A percentile compares a stretch with the other conserved stretches of the same genome.
Conservation (phyloP, 2,888 invertebrate genomes). For the Heliconius aoede region DNA sequence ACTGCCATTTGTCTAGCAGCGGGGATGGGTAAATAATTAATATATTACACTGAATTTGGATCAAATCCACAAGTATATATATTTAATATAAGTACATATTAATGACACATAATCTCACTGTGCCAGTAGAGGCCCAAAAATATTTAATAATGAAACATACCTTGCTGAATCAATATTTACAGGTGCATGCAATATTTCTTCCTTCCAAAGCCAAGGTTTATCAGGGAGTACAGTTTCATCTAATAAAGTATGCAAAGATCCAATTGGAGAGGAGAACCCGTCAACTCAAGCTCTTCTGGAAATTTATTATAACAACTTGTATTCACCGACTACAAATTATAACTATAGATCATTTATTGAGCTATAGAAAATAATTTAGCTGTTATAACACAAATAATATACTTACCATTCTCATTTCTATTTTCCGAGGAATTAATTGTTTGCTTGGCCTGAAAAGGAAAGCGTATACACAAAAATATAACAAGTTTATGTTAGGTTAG, state of each 20-base stretch:
- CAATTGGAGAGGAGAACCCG: slow-evolving; percentile 81
- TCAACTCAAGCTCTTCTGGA: slow-evolving; percentile 77
- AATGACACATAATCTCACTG: too few species aligned
- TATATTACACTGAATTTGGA: too few species aligned
- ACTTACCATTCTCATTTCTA: slow-evolving; percentile 59
- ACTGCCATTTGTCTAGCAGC: too few species aligned
- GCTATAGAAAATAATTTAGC: neutral
- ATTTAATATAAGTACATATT: too few species aligned
- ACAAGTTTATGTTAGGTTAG: too few species aligned
- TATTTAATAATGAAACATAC: slow-evolving; percentile 53
- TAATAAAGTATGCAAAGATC: slow-evolving; percentile 75
- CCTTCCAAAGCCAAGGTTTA: slow-evolving; percentile 76
- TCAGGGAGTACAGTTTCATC: slow-evolving; percentile 77
- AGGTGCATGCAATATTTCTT: slow-evolving; percentile 72
- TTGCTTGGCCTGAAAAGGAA: slow-evolving; percentile 59
- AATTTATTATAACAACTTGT: slow-evolving; percentile 32
- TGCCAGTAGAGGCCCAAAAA: neutral
- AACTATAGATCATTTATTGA: neutral
- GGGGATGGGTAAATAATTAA: too few species aligned
- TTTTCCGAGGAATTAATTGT: slow-evolving; percentile 45
- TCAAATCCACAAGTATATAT: too few species aligned
- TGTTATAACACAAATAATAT: slow-evolving; percentile 3
- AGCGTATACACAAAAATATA: too few species aligned
- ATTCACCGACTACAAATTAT: neutral
- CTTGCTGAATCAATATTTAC: slow-evolving; percentile 69